phyloP scores from a whole-genome alignment of 2,113 vertebrate genomes.

The Dermatemys mawii region DNA sequence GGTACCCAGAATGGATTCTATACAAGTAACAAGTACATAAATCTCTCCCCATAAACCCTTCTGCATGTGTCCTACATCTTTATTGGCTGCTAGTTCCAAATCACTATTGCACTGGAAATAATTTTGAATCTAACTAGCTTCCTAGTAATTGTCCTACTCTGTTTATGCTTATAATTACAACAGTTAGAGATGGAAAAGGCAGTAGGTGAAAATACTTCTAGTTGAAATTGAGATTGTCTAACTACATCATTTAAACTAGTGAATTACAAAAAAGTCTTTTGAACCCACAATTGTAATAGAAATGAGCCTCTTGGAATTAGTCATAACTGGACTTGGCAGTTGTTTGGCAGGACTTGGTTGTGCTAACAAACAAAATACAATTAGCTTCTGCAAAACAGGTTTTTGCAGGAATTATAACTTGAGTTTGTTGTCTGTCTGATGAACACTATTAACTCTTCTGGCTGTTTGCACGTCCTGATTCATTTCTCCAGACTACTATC shows the following conservation, averaged over 20 bases:
- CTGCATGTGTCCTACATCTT: background rate
- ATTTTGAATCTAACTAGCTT: constrained; percentile 1
- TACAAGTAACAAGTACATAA: background rate
- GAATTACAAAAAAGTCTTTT: constrained; percentile 48
- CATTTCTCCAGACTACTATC: background rate
- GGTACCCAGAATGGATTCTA: background rate
- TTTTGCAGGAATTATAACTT: constrained; percentile 4
- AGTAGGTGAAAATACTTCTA: background rate
- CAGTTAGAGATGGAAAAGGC: background rate
- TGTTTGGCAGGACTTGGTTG: no score
- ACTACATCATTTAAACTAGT: constrained; percentile 27
- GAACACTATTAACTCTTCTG: constrained; percentile 3
- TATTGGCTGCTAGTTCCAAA: background rate
- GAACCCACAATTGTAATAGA: constrained; percentile 26
- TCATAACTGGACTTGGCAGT: constrained; percentile 39
- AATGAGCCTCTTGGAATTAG: constrained; percentile 30
- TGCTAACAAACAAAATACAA: background rate
- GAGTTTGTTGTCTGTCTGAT: constrained; percentile 35
- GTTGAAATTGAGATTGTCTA: constrained; percentile 30
- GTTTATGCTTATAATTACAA: background rate
- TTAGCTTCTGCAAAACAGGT: constrained; percentile 6
- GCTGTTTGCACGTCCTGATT: background rate
- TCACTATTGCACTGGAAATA: background rate
- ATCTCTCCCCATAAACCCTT: constrained; percentile 6
- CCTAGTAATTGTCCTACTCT: background rate